phyloP scores from a whole-genome alignment of 1,140 invertebrate genomes.

The Galleria mellonella region DNA sequence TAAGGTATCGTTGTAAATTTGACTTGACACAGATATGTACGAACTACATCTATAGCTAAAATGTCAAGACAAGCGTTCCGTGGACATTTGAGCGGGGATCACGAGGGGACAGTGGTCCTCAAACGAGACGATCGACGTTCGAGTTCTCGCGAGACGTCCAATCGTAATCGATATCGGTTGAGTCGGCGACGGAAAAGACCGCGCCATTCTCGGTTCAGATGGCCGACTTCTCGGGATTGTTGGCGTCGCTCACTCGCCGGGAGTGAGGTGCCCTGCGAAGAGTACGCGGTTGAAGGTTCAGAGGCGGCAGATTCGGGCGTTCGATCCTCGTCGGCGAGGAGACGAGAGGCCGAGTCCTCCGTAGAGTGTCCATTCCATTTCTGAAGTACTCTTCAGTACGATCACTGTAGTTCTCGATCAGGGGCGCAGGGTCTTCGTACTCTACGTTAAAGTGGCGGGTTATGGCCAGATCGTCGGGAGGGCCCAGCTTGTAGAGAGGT shows the following conservation, averaged over 20 bases:
- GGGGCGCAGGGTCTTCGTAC: constrained; percentile 81
- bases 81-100: background rate
- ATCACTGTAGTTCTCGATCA: constrained; percentile 81
- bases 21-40: no score
- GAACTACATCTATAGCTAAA: no score
- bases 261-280: constrained; percentile 75
- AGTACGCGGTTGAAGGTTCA: constrained; percentile 81
- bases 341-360: constrained; percentile 74
- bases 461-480: constrained; percentile 57
- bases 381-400: constrained; percentile 60
- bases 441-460: constrained; percentile 84
- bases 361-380: constrained; percentile 67
- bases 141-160: constrained; percentile 46
- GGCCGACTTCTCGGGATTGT: constrained; percentile 67
- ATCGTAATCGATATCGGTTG: constrained; percentile 57
- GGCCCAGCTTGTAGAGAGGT: constrained; percentile 67
- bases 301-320: constrained; percentile 84
- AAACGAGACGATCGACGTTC: constrained; percentile 61
- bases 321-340: constrained; percentile 87
- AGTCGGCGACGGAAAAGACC: constrained; percentile 70
- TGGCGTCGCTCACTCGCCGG: constrained; percentile 78
- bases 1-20: no score
- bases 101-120: constrained; percentile 9
- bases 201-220: constrained; percentile 70
- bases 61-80: background rate